A percentile compares a stretch with the other conserved stretches of the same genome.
phyloP scores from a whole-genome alignment of 2,113 vertebrate species.

The Pluvianellus socialis region DNA sequence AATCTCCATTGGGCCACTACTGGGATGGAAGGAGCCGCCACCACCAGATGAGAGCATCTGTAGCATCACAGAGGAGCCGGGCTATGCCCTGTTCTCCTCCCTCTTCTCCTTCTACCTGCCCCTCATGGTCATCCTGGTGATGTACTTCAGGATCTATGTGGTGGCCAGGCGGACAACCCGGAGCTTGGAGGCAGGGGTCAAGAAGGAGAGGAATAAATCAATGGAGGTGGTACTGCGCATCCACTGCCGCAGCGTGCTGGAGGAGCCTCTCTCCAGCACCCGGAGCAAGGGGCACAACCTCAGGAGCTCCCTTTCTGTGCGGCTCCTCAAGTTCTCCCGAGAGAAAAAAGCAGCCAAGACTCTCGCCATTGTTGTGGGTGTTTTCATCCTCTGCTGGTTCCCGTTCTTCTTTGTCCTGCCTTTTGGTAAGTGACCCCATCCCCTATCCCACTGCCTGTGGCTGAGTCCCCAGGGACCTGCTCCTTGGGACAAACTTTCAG shows the following conservation, averaged over 20 bases:
- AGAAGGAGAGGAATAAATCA: slow-evolving; percentile 90
- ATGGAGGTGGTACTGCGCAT: slow-evolving; percentile 93
- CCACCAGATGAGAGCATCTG: slow-evolving; percentile 89
- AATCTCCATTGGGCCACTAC: slow-evolving; percentile 93
- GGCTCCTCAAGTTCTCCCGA: slow-evolving; percentile 96
- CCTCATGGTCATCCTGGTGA: slow-evolving; percentile 91
- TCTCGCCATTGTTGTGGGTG: slow-evolving; percentile 95
- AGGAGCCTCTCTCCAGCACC: slow-evolving; percentile 76
- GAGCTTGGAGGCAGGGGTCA: slow-evolving; percentile 94
- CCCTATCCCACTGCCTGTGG: background rate
- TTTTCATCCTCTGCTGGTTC: slow-evolving; percentile 98
- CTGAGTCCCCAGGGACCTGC: background rate
- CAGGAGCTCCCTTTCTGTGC: slow-evolving; percentile 90
- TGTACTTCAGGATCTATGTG: slow-evolving; percentile 96
- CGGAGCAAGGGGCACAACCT: slow-evolving; percentile 87
- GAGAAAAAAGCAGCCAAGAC: slow-evolving; percentile 99
- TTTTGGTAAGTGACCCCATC: slow-evolving; percentile 81
- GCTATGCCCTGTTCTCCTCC: slow-evolving; percentile 96
- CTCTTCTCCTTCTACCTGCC: slow-evolving; percentile 98
- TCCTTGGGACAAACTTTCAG: background rate
- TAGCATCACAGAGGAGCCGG: slow-evolving; percentile 93
- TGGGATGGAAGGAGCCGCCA: slow-evolving; percentile 97
- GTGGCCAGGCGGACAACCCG: slow-evolving; percentile 93
- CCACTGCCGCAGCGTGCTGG: slow-evolving; percentile 84
- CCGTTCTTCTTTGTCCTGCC: slow-evolving; percentile 97